Evolutionary conservation across 2,888 invertebrate genomes (phyloP).

Genomic region (Conistra vaccinii): DNA sequence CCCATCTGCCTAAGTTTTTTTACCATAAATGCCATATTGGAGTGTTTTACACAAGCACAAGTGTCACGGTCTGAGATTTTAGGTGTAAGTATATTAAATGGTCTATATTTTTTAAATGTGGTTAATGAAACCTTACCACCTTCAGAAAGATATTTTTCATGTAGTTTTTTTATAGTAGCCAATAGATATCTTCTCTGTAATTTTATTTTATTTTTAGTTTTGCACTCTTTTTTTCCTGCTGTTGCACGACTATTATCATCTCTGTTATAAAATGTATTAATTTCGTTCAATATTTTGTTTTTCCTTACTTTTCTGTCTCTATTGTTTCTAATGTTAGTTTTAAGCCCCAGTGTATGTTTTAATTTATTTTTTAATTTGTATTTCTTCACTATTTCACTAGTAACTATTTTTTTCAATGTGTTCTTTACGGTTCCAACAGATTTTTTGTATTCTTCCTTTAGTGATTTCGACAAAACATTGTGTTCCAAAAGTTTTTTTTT

Average conservation of each 20-base stretch:
- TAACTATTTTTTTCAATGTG: background rate
- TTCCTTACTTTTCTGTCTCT: constrained; percentile 9
- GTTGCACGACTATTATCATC: constrained; percentile 6
- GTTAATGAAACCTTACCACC: constrained; percentile 5
- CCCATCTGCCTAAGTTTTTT: no score
- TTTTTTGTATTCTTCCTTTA: constrained; percentile 7
- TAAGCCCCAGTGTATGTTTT: background rate
- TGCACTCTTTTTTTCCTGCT: background rate
- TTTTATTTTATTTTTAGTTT: constrained; percentile 9
- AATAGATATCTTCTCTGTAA: constrained; percentile 8
- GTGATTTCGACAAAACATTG: constrained; percentile 3
- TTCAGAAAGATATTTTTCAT: constrained; percentile 2
- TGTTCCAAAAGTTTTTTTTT: constrained; percentile 3
- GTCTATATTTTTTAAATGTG: constrained; percentile 14
- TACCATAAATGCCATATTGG: no score
- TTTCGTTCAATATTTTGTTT: constrained; percentile 7
- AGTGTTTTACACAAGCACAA: background rate
- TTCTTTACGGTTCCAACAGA: constrained; percentile 5
- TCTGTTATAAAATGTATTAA: constrained; percentile 2
- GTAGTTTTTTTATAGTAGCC: background rate
- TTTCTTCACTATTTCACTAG: constrained; percentile 1
- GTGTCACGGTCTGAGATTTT: constrained; percentile 4
- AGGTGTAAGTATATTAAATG: constrained; percentile 4
- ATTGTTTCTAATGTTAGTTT: constrained; percentile 9
- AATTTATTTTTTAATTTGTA: constrained; percentile 8